Conservation (phyloP, 2,797 vertebrate genomes). For the Salarias fasciatus region DNA sequence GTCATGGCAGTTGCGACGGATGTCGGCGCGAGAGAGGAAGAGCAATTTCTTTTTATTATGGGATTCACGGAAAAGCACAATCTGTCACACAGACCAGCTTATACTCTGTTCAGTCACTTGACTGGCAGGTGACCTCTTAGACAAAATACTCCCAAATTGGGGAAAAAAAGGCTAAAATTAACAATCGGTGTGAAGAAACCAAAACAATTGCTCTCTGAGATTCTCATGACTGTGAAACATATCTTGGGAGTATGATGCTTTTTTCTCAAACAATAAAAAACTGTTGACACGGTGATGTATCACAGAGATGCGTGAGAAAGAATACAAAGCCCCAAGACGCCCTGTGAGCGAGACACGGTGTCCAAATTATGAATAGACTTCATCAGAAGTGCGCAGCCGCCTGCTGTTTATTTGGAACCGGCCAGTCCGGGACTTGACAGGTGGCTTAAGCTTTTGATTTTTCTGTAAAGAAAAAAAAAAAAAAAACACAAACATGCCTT, state of each 20-base stretch:
- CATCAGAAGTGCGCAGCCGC: not conserved
- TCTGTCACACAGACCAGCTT: slow-evolving; percentile 5
- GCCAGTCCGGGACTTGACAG: slow-evolving; percentile 21
- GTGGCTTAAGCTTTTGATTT: slow-evolving; percentile 25
- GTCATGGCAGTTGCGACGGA: slow-evolving; percentile 38
- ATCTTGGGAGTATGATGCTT: not conserved
- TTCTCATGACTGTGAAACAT: not conserved
- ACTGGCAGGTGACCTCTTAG: not conserved
- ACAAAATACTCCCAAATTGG: too few relatives aligned
- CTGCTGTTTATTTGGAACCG: slow-evolving; percentile 19
- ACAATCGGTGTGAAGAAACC: not conserved
- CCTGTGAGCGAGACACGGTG: not conserved
- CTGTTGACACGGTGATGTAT: slow-evolving; percentile 12
- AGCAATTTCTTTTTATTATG: not conserved
- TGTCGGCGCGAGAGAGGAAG: slow-evolving; percentile 8
- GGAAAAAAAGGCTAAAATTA: too few relatives aligned
- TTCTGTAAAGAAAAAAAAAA: slow-evolving; percentile 27
- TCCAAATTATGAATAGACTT: slow-evolving; percentile 8
- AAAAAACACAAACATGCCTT: slow-evolving; percentile 27
- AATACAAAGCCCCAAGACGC: not conserved
- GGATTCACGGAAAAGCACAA: too few relatives aligned
- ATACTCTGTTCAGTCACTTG: slow-evolving; percentile 7
- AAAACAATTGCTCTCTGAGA: too few relatives aligned
- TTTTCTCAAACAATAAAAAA: slow-evolving; percentile 1
- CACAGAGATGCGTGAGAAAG: slow-evolving; percentile 7